These are phyloP conservation scores for Exocentrus adspersus DNA, from an alignment of 2,888 invertebrate genomes.

Conservation along the genomic window DNA sequence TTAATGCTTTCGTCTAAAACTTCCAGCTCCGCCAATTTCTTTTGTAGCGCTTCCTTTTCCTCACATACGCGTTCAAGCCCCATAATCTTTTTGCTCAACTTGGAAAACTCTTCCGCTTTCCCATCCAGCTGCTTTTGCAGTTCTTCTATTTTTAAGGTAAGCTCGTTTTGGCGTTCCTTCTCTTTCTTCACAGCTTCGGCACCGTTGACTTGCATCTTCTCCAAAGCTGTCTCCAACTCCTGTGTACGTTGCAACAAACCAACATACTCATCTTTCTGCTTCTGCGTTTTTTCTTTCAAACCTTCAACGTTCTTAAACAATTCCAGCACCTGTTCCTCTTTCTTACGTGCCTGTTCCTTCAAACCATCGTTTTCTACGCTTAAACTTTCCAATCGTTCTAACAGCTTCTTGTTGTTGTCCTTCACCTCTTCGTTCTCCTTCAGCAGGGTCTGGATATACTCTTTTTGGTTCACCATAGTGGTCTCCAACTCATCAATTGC, in stretches of 20 bases:
- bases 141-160: slow-evolving; percentile 35
- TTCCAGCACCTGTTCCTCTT: slow-evolving; percentile 28
- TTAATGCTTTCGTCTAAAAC: slow-evolving; percentile 27
- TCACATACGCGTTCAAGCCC: slow-evolving; percentile 31
- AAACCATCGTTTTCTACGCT: slow-evolving; percentile 25
- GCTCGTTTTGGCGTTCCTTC: slow-evolving; percentile 36
- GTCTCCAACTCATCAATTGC: slow-evolving; percentile 20
- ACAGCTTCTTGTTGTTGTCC: neutral
- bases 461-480: slow-evolving; percentile 16
- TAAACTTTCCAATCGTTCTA: slow-evolving; percentile 13
- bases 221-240: slow-evolving; percentile 27
- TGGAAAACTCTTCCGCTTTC: slow-evolving; percentile 27
- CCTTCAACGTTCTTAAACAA: slow-evolving; percentile 27
- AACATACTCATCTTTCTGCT: slow-evolving; percentile 41
- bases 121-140: slow-evolving; percentile 29
- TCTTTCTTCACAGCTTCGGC: slow-evolving; percentile 37
- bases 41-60: too few species aligned
- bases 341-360: slow-evolving; percentile 24
- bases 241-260: slow-evolving; percentile 37
- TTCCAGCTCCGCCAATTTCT: slow-evolving; percentile 26
- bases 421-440: neutral
- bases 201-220: slow-evolving; percentile 30
- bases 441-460: neutral
- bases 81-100: slow-evolving; percentile 17
- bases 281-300: slow-evolving; percentile 31